Conservation (phyloP, 2,797 vertebrate species). For the Poeciliopsis turneri region DNA sequence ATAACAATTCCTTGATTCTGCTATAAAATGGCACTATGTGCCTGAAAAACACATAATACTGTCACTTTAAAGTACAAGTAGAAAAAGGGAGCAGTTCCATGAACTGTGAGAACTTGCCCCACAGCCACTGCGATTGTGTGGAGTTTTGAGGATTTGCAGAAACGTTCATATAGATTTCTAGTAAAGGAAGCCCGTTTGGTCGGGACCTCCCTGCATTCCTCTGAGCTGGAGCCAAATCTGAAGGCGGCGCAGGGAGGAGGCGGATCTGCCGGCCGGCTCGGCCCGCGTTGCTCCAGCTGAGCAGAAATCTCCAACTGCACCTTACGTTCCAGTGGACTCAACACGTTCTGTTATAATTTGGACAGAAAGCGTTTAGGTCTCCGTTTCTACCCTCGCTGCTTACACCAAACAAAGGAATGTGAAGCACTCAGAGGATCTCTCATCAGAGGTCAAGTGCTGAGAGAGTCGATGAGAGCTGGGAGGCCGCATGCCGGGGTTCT, state of each 20-base stretch:
- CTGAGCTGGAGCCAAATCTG: constrained; percentile 1
- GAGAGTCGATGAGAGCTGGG: constrained; percentile 47
- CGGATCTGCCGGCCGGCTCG: background rate
- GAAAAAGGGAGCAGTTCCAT: background rate
- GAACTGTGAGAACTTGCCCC: background rate
- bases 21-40: too few relatives aligned
- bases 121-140: background rate
- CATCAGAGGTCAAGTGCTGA: constrained; percentile 58
- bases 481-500: constrained; percentile 50
- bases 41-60: too few relatives aligned
- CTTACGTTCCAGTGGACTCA: constrained; percentile 17
- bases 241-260: constrained; percentile 6
- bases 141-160: constrained; percentile 1
- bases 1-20: background rate
- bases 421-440: constrained; percentile 53
- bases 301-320: constrained; percentile 5
- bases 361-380: constrained; percentile 34
- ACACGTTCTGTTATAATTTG: constrained; percentile 29
- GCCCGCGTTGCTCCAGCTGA: constrained; percentile 2
- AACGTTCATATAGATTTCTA: constrained; percentile 9
- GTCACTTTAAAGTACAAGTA: background rate
- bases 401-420: constrained; percentile 57
- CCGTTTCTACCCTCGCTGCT: constrained; percentile 25
- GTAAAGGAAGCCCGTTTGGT: constrained; percentile 13
- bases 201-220: constrained; percentile 11